Conservation (phyloP, 2,113 vertebrate species). For the Dasyornis broadbenti region DNA sequence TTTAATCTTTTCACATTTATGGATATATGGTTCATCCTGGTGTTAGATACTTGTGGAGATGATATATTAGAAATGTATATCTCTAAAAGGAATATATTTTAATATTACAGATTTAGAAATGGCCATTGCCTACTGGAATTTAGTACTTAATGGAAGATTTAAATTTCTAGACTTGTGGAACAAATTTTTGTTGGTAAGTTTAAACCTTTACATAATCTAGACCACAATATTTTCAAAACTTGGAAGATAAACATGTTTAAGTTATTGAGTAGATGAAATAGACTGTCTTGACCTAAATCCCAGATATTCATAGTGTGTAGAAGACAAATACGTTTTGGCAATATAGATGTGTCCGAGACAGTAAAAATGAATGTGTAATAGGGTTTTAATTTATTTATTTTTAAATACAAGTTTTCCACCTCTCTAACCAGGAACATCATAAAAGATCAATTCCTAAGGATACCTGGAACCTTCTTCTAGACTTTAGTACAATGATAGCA, state of each 20-base stretch:
- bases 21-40: neutral
- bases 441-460: slow-evolving; percentile 88
- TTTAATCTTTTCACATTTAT: neutral
- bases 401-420: neutral
- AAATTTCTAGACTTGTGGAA: slow-evolving; percentile 92
- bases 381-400: neutral
- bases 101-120: slow-evolving; percentile 87
- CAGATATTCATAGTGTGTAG: neutral
- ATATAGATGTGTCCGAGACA: neutral
- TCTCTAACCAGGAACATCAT: slow-evolving; percentile 79
- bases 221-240: slow-evolving; percentile 7
- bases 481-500: slow-evolving; percentile 87
- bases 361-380: neutral
- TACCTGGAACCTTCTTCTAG: slow-evolving; percentile 87
- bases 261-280: neutral
- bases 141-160: slow-evolving; percentile 90
- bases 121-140: slow-evolving; percentile 90
- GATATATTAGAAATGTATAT: slow-evolving; percentile 26
- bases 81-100: slow-evolving; percentile 66
- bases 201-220: slow-evolving; percentile 28
- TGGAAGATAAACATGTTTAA: neutral
- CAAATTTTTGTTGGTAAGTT: slow-evolving; percentile 90
- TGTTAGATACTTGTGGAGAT: neutral
- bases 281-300: neutral
- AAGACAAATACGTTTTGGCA: neutral